Evolutionary conservation across 2,113 vertebrate genomes (phyloP), one percentile per base, ranked within the genome.

Genomic region (Brachypodius melanocephalos): DNA sequence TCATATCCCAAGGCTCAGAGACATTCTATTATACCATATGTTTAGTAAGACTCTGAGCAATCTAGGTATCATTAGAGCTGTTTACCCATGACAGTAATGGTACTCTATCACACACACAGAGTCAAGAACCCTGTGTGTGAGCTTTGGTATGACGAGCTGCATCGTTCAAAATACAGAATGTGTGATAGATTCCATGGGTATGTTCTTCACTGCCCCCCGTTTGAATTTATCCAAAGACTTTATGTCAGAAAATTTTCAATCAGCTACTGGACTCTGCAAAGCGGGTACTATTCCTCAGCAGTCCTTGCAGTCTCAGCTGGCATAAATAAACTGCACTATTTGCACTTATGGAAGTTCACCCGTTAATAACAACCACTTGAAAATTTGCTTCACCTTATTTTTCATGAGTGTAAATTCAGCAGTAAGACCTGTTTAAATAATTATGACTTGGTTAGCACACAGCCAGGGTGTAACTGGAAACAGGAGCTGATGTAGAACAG

Each of bases 1-100:
- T 88, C 89, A 45, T 90, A 83, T 83, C 91, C 62, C 40, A 22
- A 83, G 91, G 84, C 93, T 94, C 86, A 92, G 38, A 77, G 46
- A 31, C 40, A 48, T 88, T 93, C 57, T 92, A 93, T 92, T 91
- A 24, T 73, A 49, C 48, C 49, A 40, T 77, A 90, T 83, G 55
- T 89, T 45, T 65, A 40, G 58, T 82, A 90, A 77, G 71, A 66
- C 28, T 55, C 45, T 90, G 45, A 76, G 65, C 68, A 93, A 75
- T 80, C 40, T 61, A 75, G 80, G 45, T 61, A 83, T 45, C 49
- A 22, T 80, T 67, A 90, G 72, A 90, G n/a, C 38, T 73, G 45
- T 75, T 92, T 96, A 75, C 21, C 36, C 40, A 36, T 90, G 71
- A 73, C 74, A 55, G 9, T 71, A 42, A 26, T 66, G 25, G 59